Evolutionary conservation across 1,140 invertebrate genomes (phyloP).

Genomic region (Temnothorax nylanderi): DNA sequence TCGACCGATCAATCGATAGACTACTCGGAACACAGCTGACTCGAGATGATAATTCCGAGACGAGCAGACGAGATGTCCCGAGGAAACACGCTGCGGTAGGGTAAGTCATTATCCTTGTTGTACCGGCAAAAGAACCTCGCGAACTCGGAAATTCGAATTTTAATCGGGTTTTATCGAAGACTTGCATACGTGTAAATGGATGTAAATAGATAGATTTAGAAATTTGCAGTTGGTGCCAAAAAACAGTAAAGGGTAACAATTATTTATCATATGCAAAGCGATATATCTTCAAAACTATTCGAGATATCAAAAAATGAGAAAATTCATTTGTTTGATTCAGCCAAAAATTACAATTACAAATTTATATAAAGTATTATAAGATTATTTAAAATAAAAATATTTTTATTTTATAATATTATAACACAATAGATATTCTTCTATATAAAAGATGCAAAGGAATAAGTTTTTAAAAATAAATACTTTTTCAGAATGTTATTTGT

Average conservation of each 20-base stretch:
- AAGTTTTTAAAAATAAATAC: too few species aligned
- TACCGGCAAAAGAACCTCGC: neutral
- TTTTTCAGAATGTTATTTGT: too few species aligned
- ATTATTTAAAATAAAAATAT: too few species aligned
- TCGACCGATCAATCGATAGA: constrained; percentile 1
- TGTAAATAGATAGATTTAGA: neutral
- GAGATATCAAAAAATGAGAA: neutral
- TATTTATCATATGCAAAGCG: neutral
- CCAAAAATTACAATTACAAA: neutral
- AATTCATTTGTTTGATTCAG: neutral
- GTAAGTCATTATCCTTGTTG: constrained; percentile 19
- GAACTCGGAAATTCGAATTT: neutral
- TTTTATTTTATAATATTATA: too few species aligned
- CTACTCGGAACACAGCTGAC: neutral
- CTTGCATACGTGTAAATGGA: neutral
- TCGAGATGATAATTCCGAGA: neutral
- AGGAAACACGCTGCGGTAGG: neutral
- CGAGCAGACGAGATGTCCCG: neutral
- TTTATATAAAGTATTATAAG: too few species aligned
- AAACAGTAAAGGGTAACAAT: neutral
- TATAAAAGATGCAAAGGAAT: too few species aligned
- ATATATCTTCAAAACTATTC: neutral
- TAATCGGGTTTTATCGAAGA: neutral
- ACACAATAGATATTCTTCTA: too few species aligned
- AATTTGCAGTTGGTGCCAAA: neutral